Base-by-base conservation (phyloP, 2,888 invertebrate species). In the Sycophila texana region DNA sequence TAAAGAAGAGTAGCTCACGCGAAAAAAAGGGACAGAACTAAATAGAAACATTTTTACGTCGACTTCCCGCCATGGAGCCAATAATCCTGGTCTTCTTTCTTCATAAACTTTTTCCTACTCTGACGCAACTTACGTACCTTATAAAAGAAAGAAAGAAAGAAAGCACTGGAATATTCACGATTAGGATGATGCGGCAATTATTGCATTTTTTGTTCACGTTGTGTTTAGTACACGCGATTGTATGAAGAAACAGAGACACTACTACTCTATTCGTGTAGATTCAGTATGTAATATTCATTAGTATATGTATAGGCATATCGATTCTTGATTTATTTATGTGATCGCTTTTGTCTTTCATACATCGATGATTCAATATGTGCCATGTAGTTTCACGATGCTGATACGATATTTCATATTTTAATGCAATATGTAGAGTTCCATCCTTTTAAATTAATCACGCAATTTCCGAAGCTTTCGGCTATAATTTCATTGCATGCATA, bases 41-140 rank as follows among this genome's bases (percentile, higher is more conserved):
- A 88, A 88, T 88, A 88, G 88, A 88, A 88, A 88, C 88, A 88
- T 88, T 88, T 88, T 86, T 87, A 86, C 85, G 84, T 84, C 83
- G 85, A 71, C 80, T 79, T 49, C 39, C 5, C 30, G 30, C 53
- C 14, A 30, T 30, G 26, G 55, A 20, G 68, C 55, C 55, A 68
- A 68, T 68, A 68, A 68, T 68, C 53, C 68, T 22, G 51, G 26
- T 71, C 71, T 58, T 39, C 26, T 20, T 72, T 60, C 71, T 72
- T 72, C 30, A 68, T 55, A 26, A 51, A 55, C 55, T 53, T 18
- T 18, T 10, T 10, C 10, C 7, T 39, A 39, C 10, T 39, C 10
- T 39, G 1, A 0, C 39, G 10, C 10, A 39, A 39, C 7, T 26
- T 2, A 26, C 26, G 26, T 26, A n/a, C n/a, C n/a, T 26, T 26